phyloP scores from a whole-genome alignment of 1,140 invertebrate species.

The Meloidogyne hapla region DNA sequence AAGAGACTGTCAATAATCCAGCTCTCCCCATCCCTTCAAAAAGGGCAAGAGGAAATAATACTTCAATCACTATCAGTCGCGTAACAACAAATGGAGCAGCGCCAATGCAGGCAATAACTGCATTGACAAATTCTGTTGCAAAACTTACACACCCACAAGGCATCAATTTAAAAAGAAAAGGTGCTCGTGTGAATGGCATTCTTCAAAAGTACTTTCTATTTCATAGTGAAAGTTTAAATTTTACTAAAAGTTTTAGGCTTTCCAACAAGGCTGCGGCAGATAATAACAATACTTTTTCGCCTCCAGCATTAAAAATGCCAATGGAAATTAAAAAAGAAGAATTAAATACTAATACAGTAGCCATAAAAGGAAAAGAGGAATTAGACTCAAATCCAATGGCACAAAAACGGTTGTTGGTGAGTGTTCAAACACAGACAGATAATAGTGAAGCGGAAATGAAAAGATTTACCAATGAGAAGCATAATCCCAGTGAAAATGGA shows the following conservation, averaged over 20 bases:
- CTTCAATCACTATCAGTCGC: not conserved
- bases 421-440: not conserved
- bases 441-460: not conserved
- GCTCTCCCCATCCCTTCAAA: not conserved
- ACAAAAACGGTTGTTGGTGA: not conserved
- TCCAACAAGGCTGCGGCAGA: constrained; percentile 39
- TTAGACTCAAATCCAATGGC: not conserved
- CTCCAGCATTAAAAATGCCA: not conserved
- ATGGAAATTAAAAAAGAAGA: not conserved
- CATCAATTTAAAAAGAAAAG: constrained; percentile 10
- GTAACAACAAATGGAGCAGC: not conserved
- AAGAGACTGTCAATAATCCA: not conserved
- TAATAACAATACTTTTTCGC: constrained; percentile 16
- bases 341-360: not conserved
- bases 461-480: not conserved
- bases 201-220: constrained; percentile 41
- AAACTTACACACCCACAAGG: constrained; percentile 10
- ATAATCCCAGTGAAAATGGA: constrained; percentile 2
- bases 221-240: not conserved
- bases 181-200: constrained; percentile 40
- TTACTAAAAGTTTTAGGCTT: constrained; percentile 26
- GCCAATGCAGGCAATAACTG: not conserved
- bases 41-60: constrained; percentile 6
- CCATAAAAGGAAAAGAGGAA: constrained; percentile 3
- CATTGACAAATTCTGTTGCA: constrained; percentile 12